A percentile compares a stretch with the other conserved stretches of the same genome.
These are phyloP conservation scores for Monoplex corrugatus DNA, from an alignment of 2,888 invertebrate genomes.

Conservation along the genomic window DNA sequence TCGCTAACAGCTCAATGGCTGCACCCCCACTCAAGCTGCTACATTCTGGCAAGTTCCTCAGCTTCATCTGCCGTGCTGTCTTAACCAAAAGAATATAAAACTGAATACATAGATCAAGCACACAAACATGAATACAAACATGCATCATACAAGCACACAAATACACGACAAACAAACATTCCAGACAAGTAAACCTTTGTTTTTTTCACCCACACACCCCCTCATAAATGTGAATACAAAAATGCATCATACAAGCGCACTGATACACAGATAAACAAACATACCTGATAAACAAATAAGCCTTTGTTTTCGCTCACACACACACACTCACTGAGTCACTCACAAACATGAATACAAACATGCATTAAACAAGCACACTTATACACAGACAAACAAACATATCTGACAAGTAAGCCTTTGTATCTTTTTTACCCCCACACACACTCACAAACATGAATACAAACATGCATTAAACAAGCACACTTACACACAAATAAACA, in stretches of 20 bases:
- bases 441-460: too few relatives aligned
- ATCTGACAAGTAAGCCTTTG: neutral
- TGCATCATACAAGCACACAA: neutral
- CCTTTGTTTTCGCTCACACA: neutral
- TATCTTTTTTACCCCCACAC: conserved; percentile 3
- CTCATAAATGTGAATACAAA: too few relatives aligned
- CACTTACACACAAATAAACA: too few relatives aligned
- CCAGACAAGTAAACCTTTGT: neutral
- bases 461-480: too few relatives aligned
- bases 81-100: conserved; percentile 76
- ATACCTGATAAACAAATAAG: neutral
- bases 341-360: too few relatives aligned
- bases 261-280: too few relatives aligned
- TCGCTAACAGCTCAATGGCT: conserved; percentile 92
- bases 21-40: conserved; percentile 90
- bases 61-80: conserved; percentile 91
- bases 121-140: too few relatives aligned
- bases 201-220: too few relatives aligned
- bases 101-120: neutral
- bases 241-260: too few relatives aligned
- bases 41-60: conserved; percentile 89
- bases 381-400: neutral
- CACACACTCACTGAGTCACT: too few relatives aligned
- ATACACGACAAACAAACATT: neutral
- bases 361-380: too few relatives aligned